phyloP scores from a whole-genome alignment of 2,888 invertebrate genomes.

The Bursaphelenchus okinawaensis region DNA sequence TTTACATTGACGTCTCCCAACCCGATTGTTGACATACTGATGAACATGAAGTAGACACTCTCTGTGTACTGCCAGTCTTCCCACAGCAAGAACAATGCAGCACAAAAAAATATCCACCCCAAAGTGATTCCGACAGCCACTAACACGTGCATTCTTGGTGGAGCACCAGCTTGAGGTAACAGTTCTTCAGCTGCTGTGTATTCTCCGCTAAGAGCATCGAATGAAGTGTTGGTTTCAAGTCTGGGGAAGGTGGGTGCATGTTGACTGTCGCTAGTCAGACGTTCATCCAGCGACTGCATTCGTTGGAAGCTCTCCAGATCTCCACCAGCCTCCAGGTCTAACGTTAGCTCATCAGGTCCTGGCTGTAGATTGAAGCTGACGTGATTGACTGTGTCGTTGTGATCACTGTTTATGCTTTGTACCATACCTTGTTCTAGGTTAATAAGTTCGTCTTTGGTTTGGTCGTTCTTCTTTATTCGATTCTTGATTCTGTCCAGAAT shows the following conservation, averaged over 20 bases:
- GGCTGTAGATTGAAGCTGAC: constrained; percentile 27
- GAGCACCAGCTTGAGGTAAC: constrained; percentile 13
- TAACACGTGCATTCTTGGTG: constrained; percentile 30
- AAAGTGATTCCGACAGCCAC: constrained; percentile 71
- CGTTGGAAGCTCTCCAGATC: constrained; percentile 11
- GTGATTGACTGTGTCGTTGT: constrained; percentile 5
- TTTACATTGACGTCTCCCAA: constrained; percentile 51
- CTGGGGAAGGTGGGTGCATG: constrained; percentile 11
- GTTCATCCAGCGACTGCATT: not conserved
- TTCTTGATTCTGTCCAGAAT: not conserved
- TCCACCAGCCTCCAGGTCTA: constrained; percentile 23
- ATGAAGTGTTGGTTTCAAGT: constrained; percentile 11
- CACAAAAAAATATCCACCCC: constrained; percentile 81
- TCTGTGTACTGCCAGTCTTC: constrained; percentile 66
- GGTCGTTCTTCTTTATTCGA: not conserved
- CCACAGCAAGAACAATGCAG: constrained; percentile 82
- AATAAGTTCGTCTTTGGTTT: constrained; percentile 2
- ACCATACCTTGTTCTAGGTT: constrained; percentile 8
- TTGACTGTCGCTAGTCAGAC: constrained; percentile 1
- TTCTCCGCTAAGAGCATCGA: constrained; percentile 9
- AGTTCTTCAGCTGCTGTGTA: constrained; percentile 16
- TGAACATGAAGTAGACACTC: constrained; percentile 61
- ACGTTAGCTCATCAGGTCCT: constrained; percentile 23
- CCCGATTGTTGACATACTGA: constrained; percentile 59
- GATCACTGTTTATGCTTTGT: too few relatives aligned